Base-by-base conservation (phyloP, 64 coral and sea anemone genomes). In the Actinia equina region DNA sequence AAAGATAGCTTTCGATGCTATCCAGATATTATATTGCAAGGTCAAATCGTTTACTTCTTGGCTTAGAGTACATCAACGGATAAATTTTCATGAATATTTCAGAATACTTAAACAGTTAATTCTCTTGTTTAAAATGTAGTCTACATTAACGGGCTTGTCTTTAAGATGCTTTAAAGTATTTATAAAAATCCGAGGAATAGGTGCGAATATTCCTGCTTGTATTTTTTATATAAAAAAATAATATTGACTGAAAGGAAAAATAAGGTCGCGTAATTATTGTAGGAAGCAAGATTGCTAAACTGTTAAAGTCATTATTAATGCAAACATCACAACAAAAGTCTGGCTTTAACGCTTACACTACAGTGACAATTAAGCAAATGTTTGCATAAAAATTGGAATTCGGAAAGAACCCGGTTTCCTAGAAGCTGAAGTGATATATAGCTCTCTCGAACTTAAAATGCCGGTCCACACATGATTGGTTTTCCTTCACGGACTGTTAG, bases 321-420 rank as follows among this genome's bases (percentile, higher is more conserved):
- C 90, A 92, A 92, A 92, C 89, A 91, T 42, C 43, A 80, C 79
- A 91, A 91, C 90, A 92, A 92, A 92, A 77, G 43, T 59, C 43
- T 51, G 18, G 23, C 69, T 74, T 74, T 74, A 74, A 74, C 69
- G 69, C 69, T 74, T 37, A 74, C n/a, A n/a, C n/a, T n/a, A n/a
- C n/a, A 6, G 41, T 9, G 37, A 30, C 69, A 74, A 74, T 74
- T 74, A 74, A 26, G 69, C 69, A 37, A 74, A 74, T 74, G 69
- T 74, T 74, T 74, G 69, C 69, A 30, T 74, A 42, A 74, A 26
- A 26, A 74, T n/a, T 37, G n/a, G n/a, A n/a, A n/a, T n/a, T n/a
- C n/a, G n/a, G n/a, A n/a, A n/a, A n/a, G n/a, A n/a, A n/a, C n/a
- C n/a, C n/a, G n/a, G n/a, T n/a, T n/a, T n/a, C n/a, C n/a, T n/a